Evolutionary conservation across 1,140 invertebrate genomes (phyloP), one percentile per base, ranked within the genome.

Genomic region (Triops longicaudatus): DNA sequence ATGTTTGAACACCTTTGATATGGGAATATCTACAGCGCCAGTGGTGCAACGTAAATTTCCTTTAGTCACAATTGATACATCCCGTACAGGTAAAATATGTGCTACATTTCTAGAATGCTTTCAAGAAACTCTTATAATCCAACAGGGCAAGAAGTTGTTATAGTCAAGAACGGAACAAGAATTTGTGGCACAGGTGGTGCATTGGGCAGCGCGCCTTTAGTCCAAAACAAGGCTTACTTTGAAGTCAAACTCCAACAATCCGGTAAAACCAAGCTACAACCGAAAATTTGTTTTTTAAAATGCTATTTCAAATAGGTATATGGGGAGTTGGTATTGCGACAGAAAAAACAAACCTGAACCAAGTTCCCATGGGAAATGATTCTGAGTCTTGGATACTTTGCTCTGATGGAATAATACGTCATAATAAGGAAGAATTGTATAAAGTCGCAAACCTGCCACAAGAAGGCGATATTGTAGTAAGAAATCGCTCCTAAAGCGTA

Each of bases 181-280:
- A 92, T 99, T 72, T 99, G 98, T 86, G 98, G 98, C 27, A 93
- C 92, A 31, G 98, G 98, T 28, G 97, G 93, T 80, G 94, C 94
- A 0, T 85, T 99, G 42, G 95, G 93, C 10, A 97, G 93, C 84
- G 94, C 95, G 28, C 97, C 97, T 0, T 83, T 97, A 74, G 92
- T 94, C 14, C 98, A 99, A 84, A 98, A 97, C 80, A 99, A 99
- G 87, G 93, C 96, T 17, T 99, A 98, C 85, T 99, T 99, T 87
- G 97, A 99, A 89, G 92, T 98, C 3, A 98, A 99, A 87, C 86
- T 99, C 78, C 97, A 98, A 84, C 96, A 98, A 83, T 90, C 92
- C 81, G 97, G 96, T 82, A 88, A 78, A 63, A 43, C 50, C 11
- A 31, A n/a, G n/a, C 14, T 43, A 42, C 37, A 26, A 41, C 73